phyloP scores from a whole-genome alignment of 2,888 invertebrate species.

The Adela reaumurella region DNA sequence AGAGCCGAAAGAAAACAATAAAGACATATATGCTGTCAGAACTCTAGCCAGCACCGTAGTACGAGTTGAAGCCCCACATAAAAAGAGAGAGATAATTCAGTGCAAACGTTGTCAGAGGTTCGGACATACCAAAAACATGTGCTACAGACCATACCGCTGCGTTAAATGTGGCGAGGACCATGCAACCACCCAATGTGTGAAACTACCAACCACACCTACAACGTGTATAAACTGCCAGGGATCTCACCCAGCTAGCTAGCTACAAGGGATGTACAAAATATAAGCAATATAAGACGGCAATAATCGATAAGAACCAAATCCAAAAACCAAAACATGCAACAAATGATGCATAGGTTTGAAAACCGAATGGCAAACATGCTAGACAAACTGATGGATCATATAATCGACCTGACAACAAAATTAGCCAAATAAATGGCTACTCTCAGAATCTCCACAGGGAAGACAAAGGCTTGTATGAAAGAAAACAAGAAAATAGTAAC shows the following conservation, averaged over 20 bases:
- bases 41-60: constrained; percentile 3
- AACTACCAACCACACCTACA: constrained; percentile 12
- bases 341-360: not conserved
- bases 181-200: constrained; percentile 12
- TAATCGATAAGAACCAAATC: not conserved
- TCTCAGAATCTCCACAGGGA: not conserved
- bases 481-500: not conserved
- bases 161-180: constrained; percentile 15
- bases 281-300: constrained; percentile 9
- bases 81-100: constrained; percentile 12
- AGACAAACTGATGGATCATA: not conserved
- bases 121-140: constrained; percentile 15
- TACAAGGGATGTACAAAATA: constrained; percentile 8
- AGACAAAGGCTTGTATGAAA: no score
- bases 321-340: not conserved
- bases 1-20: not conserved
- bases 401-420: not conserved
- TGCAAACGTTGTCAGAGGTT: constrained; percentile 15
- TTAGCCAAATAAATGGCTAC: not conserved
- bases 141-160: constrained; percentile 12
- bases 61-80: constrained; percentile 13
- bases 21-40: not conserved
- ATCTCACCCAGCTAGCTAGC: constrained; percentile 13
- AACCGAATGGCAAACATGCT: not conserved
- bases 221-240: constrained; percentile 11